phyloP scores from a whole-genome alignment of 1,140 invertebrate genomes.

The Holotrichia oblita region DNA sequence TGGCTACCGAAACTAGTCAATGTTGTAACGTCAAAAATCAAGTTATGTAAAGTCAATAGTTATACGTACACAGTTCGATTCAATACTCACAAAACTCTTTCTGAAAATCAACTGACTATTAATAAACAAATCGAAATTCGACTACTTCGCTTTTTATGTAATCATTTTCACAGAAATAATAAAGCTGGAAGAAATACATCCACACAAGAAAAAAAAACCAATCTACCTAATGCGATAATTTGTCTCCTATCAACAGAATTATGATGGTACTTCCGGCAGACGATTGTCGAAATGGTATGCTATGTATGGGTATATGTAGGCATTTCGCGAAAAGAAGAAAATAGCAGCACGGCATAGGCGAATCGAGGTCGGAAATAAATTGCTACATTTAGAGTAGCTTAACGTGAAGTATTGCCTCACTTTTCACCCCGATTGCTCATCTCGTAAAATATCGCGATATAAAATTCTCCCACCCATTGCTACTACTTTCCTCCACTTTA shows the following conservation, averaged over 20 bases:
- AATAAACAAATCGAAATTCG: too few species aligned
- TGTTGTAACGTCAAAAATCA: too few species aligned
- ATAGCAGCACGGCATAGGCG: not conserved
- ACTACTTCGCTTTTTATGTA: too few species aligned
- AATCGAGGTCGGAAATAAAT: constrained; percentile 8
- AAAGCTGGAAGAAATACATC: too few species aligned
- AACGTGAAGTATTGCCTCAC: constrained; percentile 1
- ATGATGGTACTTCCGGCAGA: not conserved
- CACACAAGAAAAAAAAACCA: not conserved
- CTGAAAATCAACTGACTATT: too few species aligned
- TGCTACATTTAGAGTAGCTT: constrained; percentile 31
- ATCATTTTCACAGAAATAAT: too few species aligned
- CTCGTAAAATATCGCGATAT: constrained; percentile 33
- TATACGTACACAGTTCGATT: too few species aligned
- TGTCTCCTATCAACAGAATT: constrained; percentile 10
- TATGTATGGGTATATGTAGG: not conserved
- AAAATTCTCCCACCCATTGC: not conserved
- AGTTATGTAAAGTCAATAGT: too few species aligned
- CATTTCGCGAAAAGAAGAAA: not conserved
- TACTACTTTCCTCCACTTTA: not conserved
- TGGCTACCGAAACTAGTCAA: too few species aligned
- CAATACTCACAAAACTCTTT: too few species aligned
- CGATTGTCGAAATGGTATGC: not conserved
- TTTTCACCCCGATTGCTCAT: constrained; percentile 30
- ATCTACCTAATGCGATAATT: constrained; percentile 20